These are phyloP conservation scores for Talpa occidentalis DNA, from an alignment of 2,113 vertebrate species.

Conservation along the genomic window DNA sequence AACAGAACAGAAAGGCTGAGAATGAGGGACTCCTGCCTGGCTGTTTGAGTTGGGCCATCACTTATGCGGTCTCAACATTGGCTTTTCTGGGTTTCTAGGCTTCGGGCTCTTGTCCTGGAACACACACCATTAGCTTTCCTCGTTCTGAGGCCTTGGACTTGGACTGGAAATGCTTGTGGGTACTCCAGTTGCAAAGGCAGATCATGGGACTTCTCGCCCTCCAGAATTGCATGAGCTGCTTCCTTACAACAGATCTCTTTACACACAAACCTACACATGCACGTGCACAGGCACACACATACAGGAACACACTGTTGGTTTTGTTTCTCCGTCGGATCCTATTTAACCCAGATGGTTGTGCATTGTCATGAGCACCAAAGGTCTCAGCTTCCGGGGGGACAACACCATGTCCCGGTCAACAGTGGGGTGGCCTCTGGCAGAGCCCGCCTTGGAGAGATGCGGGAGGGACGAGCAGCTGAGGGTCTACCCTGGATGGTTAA, in stretches of 20 bases:
- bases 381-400: background rate
- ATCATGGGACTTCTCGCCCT: background rate
- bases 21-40: background rate
- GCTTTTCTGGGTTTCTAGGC: background rate
- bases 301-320: background rate
- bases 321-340: background rate
- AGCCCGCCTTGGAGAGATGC: background rate
- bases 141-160: background rate
- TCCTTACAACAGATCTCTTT: background rate
- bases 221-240: rapidly evolving
- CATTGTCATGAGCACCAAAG: background rate
- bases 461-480: background rate
- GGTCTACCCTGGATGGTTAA: too few species aligned
- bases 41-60: background rate
- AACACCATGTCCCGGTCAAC: rapidly evolving
- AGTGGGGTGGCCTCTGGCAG: background rate
- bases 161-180: too few species aligned
- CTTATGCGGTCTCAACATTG: background rate
- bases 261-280: rapidly evolving
- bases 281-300: rapidly evolving
- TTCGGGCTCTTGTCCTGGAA: background rate
- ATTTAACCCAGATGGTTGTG: background rate
- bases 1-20: background rate
- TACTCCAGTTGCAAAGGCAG: rapidly evolving
- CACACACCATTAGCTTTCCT: rapidly evolving